phyloP scores from a whole-genome alignment of 2,797 vertebrate genomes.

The Sarcoramphus papa region DNA sequence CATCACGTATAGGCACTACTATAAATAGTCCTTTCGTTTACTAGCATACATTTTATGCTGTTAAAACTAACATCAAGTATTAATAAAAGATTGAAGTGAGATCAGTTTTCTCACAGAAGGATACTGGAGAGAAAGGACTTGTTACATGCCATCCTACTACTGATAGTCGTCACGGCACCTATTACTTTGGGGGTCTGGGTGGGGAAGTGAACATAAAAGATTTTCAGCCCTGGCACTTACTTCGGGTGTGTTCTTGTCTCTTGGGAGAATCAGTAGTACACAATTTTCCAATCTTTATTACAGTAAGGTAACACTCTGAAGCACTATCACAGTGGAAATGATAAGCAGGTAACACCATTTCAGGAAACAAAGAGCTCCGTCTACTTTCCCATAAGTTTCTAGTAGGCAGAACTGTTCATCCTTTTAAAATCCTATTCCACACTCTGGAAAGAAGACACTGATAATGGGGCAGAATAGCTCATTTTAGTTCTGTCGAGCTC shows the following conservation, averaged over 20 bases:
- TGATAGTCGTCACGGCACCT: neutral
- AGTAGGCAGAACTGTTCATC: neutral
- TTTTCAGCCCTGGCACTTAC: neutral
- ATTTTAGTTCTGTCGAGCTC: neutral
- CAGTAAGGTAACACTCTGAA: neutral
- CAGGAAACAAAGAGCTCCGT: neutral
- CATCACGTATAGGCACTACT: neutral
- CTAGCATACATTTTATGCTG: neutral
- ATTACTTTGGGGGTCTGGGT: neutral
- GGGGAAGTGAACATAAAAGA: neutral
- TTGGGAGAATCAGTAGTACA: neutral
- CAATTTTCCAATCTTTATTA: neutral
- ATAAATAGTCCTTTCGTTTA: neutral
- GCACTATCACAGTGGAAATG: neutral
- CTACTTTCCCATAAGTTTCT: neutral
- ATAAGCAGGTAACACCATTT: neutral
- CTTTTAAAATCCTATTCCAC: neutral
- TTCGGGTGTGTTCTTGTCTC: neutral
- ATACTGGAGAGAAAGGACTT: neutral
- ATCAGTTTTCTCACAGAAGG: neutral
- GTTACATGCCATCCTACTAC: neutral
- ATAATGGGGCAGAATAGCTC: neutral
- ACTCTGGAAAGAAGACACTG: neutral
- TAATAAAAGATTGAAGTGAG: neutral
- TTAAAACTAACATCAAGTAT: neutral